Evolutionary conservation across 2,888 invertebrate species (phyloP).

Genomic region (Hoplodrina blanda): DNA sequence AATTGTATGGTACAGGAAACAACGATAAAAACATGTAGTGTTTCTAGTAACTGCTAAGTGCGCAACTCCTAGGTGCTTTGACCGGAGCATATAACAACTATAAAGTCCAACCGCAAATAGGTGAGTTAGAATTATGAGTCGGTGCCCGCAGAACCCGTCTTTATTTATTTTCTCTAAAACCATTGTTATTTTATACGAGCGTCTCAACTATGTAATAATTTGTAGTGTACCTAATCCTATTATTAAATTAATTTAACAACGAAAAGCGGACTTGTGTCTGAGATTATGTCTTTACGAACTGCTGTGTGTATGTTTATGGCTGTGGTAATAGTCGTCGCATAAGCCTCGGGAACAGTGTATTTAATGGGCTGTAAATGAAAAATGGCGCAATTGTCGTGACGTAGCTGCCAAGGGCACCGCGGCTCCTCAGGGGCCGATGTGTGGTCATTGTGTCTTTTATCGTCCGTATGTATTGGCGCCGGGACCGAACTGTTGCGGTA

Average conservation of each 20-base stretch:
- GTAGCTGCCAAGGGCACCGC: constrained; percentile 66
- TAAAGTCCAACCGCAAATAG: constrained; percentile 43
- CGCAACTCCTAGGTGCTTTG: constrained; percentile 23
- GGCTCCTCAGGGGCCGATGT: constrained; percentile 57
- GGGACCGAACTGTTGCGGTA: constrained; percentile 37
- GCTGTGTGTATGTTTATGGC: constrained; percentile 76
- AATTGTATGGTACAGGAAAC: constrained; percentile 16
- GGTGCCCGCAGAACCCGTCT: constrained; percentile 10
- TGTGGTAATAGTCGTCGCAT: constrained; percentile 75
- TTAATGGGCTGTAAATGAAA: constrained; percentile 85
- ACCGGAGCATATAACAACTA: constrained; percentile 37
- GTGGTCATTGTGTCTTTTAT: constrained; percentile 70
- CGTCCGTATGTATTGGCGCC: constrained; percentile 67
- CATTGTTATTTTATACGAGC: constrained; percentile 37
- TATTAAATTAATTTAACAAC: constrained; percentile 60
- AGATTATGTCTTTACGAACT: constrained; percentile 59
- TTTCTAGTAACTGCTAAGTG: constrained; percentile 4
- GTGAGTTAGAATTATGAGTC: constrained; percentile 36
- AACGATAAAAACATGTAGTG: not conserved
- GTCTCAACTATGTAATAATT: constrained; percentile 45
- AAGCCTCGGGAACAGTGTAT: constrained; percentile 73
- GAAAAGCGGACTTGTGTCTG: constrained; percentile 38
- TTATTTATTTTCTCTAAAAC: constrained; percentile 35
- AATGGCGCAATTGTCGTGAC: constrained; percentile 75
- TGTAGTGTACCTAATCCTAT: constrained; percentile 50